Percentiles rank a stretch among this genome's conserved stretches.
These are phyloP conservation scores for Hyles vespertilio DNA, from an alignment of 1,140 invertebrate genomes.

Conservation along the genomic window DNA sequence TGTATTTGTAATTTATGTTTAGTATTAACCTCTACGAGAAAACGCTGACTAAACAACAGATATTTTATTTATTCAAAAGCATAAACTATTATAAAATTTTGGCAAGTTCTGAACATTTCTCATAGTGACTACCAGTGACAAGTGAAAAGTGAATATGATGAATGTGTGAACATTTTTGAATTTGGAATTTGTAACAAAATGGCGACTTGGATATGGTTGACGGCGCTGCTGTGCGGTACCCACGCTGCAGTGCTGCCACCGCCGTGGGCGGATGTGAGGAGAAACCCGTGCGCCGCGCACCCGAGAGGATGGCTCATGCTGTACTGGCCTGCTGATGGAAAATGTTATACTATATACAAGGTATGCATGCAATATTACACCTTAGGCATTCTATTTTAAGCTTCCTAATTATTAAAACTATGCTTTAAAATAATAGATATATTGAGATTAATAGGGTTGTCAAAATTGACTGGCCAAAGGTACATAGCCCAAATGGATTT, in stretches of 20 bases:
- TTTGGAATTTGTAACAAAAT: conserved; percentile 31
- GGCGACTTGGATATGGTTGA: conserved; percentile 54
- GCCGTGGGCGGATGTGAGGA: conserved; percentile 87
- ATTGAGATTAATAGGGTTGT: too few relatives aligned
- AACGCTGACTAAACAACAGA: too few relatives aligned
- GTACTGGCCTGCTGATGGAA: conserved; percentile 87
- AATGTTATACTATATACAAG: conserved; percentile 91
- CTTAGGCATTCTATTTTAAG: neutral
- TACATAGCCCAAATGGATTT: too few relatives aligned
- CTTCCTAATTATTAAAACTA: too few relatives aligned
- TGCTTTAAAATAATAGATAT: too few relatives aligned
- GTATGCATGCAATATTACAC: conserved; percentile 50
- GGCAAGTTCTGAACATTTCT: too few relatives aligned
- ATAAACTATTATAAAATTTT: too few relatives aligned
- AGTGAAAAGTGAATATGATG: conserved; percentile 7
- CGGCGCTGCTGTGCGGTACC: conserved; percentile 47
- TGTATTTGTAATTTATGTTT: too few relatives aligned
- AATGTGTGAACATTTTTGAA: conserved; percentile 13
- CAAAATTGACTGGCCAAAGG: too few relatives aligned
- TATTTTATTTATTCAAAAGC: too few relatives aligned
- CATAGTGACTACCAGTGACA: conserved; percentile 6
- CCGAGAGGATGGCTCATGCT: conserved; percentile 89
- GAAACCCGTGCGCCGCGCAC: conserved; percentile 87
- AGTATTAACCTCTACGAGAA: too few relatives aligned
- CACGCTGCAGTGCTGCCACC: conserved; percentile 84